A percentile compares a stretch with the other conserved stretches of the same genome.
Evolutionary conservation across 2,888 invertebrate genomes (phyloP).

Genomic region (Lottia gigantea): DNA sequence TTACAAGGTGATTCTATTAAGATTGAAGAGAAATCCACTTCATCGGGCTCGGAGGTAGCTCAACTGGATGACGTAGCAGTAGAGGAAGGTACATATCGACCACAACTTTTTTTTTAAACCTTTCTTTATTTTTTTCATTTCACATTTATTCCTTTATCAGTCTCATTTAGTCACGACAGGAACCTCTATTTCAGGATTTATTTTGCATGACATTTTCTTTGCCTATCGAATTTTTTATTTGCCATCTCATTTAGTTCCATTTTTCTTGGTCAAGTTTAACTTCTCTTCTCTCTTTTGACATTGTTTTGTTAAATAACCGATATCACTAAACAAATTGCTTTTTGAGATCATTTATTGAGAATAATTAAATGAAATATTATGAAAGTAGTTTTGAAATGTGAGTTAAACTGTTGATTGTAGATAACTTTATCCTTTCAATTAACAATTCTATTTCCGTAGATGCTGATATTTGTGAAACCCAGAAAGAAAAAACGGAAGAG

Average conservation of each 20-base stretch:
- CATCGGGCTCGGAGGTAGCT: slow-evolving; percentile 59
- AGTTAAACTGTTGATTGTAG: slow-evolving; percentile 12
- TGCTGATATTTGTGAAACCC: slow-evolving; percentile 47
- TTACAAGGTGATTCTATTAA: slow-evolving; percentile 14
- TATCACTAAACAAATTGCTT: too few relatives aligned
- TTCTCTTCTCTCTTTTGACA: too few relatives aligned
- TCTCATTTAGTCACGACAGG: not conserved
- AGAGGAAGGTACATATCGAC: slow-evolving; percentile 43
- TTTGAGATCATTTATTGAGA: too few relatives aligned
- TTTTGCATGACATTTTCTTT: slow-evolving; percentile 32
- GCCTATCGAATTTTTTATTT: slow-evolving; percentile 17
- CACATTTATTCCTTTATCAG: slow-evolving; percentile 8
- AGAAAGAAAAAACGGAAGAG: slow-evolving; percentile 66
- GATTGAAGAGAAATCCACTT: slow-evolving; percentile 50
- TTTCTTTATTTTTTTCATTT: slow-evolving; percentile 18
- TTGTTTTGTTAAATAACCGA: too few relatives aligned
- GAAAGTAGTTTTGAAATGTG: too few relatives aligned
- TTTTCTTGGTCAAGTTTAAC: not conserved
- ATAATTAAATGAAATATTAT: too few relatives aligned
- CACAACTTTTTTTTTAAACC: not conserved
- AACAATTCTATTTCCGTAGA: slow-evolving; percentile 40
- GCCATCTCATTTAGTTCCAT: slow-evolving; percentile 4
- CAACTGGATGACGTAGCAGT: slow-evolving; percentile 55
- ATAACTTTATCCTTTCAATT: slow-evolving; percentile 20
- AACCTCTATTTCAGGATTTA: slow-evolving; percentile 22